A percentile compares a stretch with the other conserved stretches of the same genome.
Evolutionary conservation across 2,113 vertebrate genomes (phyloP).

Genomic region (Hippocampus mohnikei): DNA sequence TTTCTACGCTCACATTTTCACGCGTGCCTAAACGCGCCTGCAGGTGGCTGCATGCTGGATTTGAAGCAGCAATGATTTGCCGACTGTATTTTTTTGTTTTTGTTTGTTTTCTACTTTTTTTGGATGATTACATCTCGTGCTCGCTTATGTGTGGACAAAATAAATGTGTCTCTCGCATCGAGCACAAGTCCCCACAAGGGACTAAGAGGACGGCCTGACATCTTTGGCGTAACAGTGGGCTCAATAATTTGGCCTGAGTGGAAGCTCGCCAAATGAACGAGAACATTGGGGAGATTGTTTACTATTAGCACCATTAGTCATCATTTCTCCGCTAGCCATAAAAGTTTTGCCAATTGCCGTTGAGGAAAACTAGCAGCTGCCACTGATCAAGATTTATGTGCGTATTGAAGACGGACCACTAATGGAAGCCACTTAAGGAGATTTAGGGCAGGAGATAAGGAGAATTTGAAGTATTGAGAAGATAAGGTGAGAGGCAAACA

Average conservation of each 20-base stretch:
- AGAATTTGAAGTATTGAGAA: neutral
- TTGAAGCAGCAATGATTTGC: slow-evolving; percentile 15
- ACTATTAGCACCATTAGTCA: slow-evolving; percentile 41
- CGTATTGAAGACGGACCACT: slow-evolving; percentile 10
- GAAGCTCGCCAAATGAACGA: slow-evolving; percentile 50
- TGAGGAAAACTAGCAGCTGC: slow-evolving; percentile 48
- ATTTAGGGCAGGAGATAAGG: slow-evolving; percentile 10
- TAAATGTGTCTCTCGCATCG: slow-evolving; percentile 9
- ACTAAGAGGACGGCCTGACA: neutral
- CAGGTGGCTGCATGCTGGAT: slow-evolving; percentile 1
- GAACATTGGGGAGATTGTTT: slow-evolving; percentile 52
- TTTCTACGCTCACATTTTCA: slow-evolving; percentile 14
- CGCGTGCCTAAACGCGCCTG: slow-evolving; percentile 9
- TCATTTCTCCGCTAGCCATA: slow-evolving; percentile 18
- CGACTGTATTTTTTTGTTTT: neutral
- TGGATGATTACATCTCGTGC: slow-evolving; percentile 9
- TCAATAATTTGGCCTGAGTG: slow-evolving; percentile 37
- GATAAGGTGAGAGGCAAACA: neutral
- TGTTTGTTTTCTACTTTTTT: neutral
- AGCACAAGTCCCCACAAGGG: neutral
- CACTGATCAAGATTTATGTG: slow-evolving; percentile 35
- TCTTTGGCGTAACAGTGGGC: slow-evolving; percentile 25
- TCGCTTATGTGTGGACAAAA: slow-evolving; percentile 8
- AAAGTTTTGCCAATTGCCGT: slow-evolving; percentile 28
- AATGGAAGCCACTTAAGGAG: slow-evolving; percentile 8